Conservation (phyloP, 1,140 invertebrate species). For the Coelopa frigida region DNA sequence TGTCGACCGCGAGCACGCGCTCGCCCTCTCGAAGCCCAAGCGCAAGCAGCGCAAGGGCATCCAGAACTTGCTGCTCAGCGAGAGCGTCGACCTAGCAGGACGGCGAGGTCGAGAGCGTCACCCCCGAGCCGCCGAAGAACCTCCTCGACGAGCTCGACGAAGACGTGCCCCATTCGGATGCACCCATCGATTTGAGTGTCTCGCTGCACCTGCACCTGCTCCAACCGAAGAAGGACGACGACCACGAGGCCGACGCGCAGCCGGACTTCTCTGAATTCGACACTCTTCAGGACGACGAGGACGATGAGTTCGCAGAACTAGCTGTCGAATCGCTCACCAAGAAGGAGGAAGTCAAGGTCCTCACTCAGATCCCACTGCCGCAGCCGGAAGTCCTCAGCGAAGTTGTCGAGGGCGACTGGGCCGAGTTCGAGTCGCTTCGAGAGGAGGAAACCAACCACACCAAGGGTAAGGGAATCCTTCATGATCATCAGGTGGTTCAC, state of each 20-base stretch:
- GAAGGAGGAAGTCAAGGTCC: constrained; percentile 44
- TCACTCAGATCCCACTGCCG: constrained; percentile 25
- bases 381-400: constrained; percentile 34
- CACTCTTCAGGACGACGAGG: constrained; percentile 48
- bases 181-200: constrained; percentile 55
- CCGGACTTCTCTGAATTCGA: constrained; percentile 48
- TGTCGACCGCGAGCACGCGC: constrained; percentile 54
- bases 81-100: constrained; percentile 52
- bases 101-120: constrained; percentile 31
- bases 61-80: constrained; percentile 62
- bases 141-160: constrained; percentile 66
- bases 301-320: constrained; percentile 67
- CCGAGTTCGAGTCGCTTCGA: constrained; percentile 50
- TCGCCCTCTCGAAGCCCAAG: constrained; percentile 53
- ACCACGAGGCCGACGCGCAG: constrained; percentile 3
- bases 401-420: constrained; percentile 50
- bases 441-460: constrained; percentile 19
- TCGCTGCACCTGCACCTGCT: constrained; percentile 52
- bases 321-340: constrained; percentile 63
- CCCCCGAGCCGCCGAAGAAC: constrained; percentile 49
- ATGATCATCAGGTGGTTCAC: too few species aligned
- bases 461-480: constrained; percentile 10
- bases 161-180: constrained; percentile 50
- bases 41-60: constrained; percentile 53
- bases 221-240: constrained; percentile 39